Base-by-base conservation (phyloP, 2,113 vertebrate genomes). In the Chlorodrepanis virens region DNA sequence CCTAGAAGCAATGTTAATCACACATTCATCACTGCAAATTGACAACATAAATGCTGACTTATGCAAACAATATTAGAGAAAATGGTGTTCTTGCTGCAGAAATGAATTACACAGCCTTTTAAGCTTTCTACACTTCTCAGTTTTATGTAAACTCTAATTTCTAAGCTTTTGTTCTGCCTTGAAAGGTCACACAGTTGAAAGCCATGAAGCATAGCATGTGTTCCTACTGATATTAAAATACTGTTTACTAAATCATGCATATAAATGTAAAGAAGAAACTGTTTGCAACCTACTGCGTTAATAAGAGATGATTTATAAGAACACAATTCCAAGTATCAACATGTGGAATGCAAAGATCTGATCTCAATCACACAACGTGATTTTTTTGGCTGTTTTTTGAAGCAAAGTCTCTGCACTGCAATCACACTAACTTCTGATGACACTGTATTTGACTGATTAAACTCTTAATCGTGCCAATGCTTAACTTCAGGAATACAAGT, bases 21-120 rank as follows among this genome's bases (percentile, higher is more conserved):
- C 93, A 92, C 79, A 94, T 93, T 93, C 83, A 89, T 95, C 95
- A 87, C 82, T 35, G 53, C 71, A 92, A 95, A 95, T 24, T 95
- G 96, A 94, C 96, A 96, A 83, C 79, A 89, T 95, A 97, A 97
- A 95, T 89, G 95, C 91, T 96, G 96, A 94, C 85, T 95, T 81
- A 76, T 74, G 91, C 64, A 93, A 95, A 95, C 87, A 94, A 31
- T 39, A 70, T 83, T 94, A 77, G 65, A 92, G 91, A 93, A 96
- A 97, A 95, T 74, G 44, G 94, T 90, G 76, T 87, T 95, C 96
- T 93, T 90, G 87, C 65, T 77, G 87, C 87, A 94, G 68, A 85
- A 97, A 86, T 84, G 93, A 96, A 93, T 95, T 90, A 70, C 57
- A 76, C 72, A 96, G 85, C 90, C 89, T 90, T 96, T 94, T 91